Percentiles rank a stretch among this genome's conserved stretches.
Conservation (phyloP, 2,113 vertebrate species). For the Periophthalmodon schlosseri region DNA sequence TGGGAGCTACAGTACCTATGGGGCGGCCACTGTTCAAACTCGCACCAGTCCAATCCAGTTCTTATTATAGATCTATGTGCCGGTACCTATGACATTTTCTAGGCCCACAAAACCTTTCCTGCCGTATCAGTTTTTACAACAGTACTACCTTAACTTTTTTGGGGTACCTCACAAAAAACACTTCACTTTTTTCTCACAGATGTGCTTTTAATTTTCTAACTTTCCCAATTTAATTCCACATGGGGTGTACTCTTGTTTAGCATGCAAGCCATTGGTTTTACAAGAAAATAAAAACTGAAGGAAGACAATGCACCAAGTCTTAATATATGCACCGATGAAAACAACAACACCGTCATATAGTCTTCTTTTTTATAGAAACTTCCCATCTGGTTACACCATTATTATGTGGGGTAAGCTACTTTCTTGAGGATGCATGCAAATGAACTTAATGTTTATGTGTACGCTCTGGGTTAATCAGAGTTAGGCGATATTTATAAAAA, state of each 20-base stretch:
- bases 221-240: not conserved
- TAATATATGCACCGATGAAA: slow-evolving; percentile 65
- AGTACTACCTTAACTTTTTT: not conserved
- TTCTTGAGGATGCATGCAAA: slow-evolving; percentile 56
- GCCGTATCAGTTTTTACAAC: no score
- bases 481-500: slow-evolving; percentile 47
- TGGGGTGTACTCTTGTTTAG: slow-evolving; percentile 17
- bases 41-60: no score
- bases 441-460: slow-evolving; percentile 46
- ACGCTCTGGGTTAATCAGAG: slow-evolving; percentile 70
- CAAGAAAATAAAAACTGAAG: slow-evolving; percentile 52
- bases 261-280: slow-evolving; percentile 50
- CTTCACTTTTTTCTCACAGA: not conserved
- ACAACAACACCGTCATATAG: slow-evolving; percentile 56
- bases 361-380: slow-evolving; percentile 44
- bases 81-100: no score
- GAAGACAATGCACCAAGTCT: slow-evolving; percentile 46
- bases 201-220: not conserved
- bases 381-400: slow-evolving; percentile 53
- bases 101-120: no score
- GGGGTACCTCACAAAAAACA: not conserved
- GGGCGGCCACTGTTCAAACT: no score
- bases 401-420: slow-evolving; percentile 34
- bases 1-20: no score
- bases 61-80: no score